Percentiles rank a stretch among this genome's conserved stretches.
phyloP scores from a whole-genome alignment of 1,140 invertebrate species.

The Harpegnathos saltator region DNA sequence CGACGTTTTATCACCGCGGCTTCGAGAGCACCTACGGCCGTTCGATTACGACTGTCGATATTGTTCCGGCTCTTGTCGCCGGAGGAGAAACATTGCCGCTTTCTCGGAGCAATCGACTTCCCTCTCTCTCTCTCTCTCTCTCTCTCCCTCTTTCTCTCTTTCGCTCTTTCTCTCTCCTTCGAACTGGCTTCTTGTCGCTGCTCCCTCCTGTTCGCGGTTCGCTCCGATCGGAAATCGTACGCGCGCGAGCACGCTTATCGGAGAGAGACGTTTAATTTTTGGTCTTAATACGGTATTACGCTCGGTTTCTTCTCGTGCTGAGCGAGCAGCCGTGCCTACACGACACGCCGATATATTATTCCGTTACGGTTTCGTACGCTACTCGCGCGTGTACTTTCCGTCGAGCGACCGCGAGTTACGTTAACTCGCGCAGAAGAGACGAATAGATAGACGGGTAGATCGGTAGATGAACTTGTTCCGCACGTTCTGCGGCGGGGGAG shows the following conservation, averaged over 20 bases:
- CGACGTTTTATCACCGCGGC: conserved; percentile 66
- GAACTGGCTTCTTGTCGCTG: too few species aligned
- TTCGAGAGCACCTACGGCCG: conserved; percentile 44
- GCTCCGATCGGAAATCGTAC: conserved; percentile 29
- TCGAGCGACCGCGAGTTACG: neutral
- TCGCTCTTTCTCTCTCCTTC: neutral
- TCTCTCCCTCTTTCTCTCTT: too few species aligned
- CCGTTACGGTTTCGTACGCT: neutral
- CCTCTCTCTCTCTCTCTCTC: too few species aligned
- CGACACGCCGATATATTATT: conserved; percentile 39
- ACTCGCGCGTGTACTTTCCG: neutral
- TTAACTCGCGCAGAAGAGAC: too few species aligned
- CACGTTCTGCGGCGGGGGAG: too few species aligned
- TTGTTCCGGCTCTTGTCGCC: conserved; percentile 55
- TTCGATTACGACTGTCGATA: conserved; percentile 62
- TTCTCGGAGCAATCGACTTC: conserved; percentile 40
- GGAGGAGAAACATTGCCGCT: conserved; percentile 46
- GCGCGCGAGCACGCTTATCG: neutral
- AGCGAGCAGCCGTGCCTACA: neutral
- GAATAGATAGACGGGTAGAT: too few species aligned
- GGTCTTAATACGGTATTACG: conserved; percentile 45
- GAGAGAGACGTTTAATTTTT: conserved; percentile 57
- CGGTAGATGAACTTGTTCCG: too few species aligned
- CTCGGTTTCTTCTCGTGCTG: conserved; percentile 33
- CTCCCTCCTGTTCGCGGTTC: neutral